Base-by-base conservation (phyloP, 2,888 invertebrate species). In the Apotomis capreana region DNA sequence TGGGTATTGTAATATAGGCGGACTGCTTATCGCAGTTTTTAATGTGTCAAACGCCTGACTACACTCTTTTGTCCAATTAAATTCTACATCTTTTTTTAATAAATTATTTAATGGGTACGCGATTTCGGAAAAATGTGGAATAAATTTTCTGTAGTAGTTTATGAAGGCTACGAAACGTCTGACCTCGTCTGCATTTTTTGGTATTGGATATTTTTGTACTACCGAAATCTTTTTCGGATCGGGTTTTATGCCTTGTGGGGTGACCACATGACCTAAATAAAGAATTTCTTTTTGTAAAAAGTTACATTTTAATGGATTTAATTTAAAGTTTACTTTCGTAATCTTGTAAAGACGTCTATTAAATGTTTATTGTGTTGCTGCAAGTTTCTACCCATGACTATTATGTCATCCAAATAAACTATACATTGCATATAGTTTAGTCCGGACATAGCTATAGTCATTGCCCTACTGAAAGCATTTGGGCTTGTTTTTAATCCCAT, bases 61-160 rank as follows among this genome's bases (percentile, higher is more conserved):
- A 55, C 55, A 55, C 13, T 55, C 55, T 8, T 55, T 12, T 8
- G 55, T 55, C 55, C 55, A 55, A 55, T 40, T 40, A 40, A 40
- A 40, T 40, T 40, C 40, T n/a, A n/a, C n/a, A n/a, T n/a, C n/a
- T n/a, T n/a, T n/a, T n/a, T n/a, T n/a, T n/a, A n/a, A n/a, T n/a
- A n/a, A n/a, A n/a, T n/a, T n/a, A n/a, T n/a, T n/a, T n/a, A n/a
- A n/a, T n/a, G n/a, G n/a, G n/a, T n/a, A n/a, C n/a, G n/a, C n/a
- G n/a, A n/a, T n/a, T n/a, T n/a, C n/a, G n/a, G n/a, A n/a, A n/a
- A n/a, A n/a, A n/a, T n/a, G n/a, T n/a, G n/a, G n/a, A n/a, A n/a
- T n/a, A n/a, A n/a, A n/a, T n/a, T n/a, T n/a, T n/a, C n/a, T n/a
- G n/a, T n/a, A n/a, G 2, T n/a, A 52, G 4, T 52, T 52, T 52